phyloP scores from a whole-genome alignment of 2,113 vertebrate species.

The Raja brachyura region DNA sequence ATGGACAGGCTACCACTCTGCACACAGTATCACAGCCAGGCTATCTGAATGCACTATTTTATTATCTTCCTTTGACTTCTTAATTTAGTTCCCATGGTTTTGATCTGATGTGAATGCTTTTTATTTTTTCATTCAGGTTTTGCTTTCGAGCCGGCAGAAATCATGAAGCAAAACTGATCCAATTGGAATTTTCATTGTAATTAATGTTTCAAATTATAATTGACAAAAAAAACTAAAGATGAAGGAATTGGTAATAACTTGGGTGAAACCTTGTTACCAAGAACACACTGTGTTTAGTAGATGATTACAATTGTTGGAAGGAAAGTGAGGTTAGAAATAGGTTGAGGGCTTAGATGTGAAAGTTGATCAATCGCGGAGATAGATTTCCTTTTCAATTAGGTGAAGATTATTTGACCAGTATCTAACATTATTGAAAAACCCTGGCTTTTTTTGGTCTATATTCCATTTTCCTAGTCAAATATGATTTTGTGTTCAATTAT shows the following conservation, averaged over 20 bases:
- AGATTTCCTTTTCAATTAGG: not conserved
- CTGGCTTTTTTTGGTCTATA: not conserved
- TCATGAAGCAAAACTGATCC: not conserved
- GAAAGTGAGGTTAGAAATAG: not conserved
- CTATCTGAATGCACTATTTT: slow-evolving; percentile 33
- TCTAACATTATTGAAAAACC: not conserved
- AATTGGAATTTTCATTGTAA: not conserved
- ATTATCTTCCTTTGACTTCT: not conserved
- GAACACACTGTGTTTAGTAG: not conserved
- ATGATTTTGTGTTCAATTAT: not conserved
- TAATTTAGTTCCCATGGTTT: not conserved
- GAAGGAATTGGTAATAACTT: not conserved
- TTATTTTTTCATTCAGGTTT: not conserved
- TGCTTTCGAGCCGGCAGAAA: not conserved
- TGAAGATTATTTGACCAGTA: not conserved
- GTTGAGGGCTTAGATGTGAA: not conserved
- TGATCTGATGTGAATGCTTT: not conserved
- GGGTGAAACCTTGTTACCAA: not conserved
- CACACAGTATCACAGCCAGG: slow-evolving; percentile 46
- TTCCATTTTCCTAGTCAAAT: not conserved
- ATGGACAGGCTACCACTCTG: not conserved
- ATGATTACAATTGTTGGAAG: not conserved
- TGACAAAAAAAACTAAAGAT: not conserved
- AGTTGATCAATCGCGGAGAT: not conserved
- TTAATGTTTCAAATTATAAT: not conserved